Evolutionary conservation across 2,797 vertebrate species (phyloP), one percentile per base, ranked within the genome.

Genomic region (Myripristis jacobus): DNA sequence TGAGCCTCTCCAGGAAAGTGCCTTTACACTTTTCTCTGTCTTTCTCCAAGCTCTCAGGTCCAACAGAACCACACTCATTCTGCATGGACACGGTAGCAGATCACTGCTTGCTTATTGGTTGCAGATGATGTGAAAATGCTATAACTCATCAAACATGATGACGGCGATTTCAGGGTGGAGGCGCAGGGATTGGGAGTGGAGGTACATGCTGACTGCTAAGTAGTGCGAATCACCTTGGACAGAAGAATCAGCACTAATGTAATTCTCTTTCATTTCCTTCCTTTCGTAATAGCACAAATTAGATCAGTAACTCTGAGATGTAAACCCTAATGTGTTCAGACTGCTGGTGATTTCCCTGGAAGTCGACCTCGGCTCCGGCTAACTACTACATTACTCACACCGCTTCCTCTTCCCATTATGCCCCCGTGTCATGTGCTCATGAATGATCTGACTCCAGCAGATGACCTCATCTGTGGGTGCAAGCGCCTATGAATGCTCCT

Each of bases 241-340:
- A 73, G 66, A 66, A 60, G 57, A 75, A 75, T 87, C 81, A n/a
- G 48, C 44, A 24, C 66, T 87, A 87, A 91, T 84, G 73, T 36
- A 80, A 88, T 89, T 82, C 64, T 60, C 81, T 70, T 74, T 87
- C 79, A 81, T 89, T 88, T 91, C 84, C 84, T 88, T 91, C 84
- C 84, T 87, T 87, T 79, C 80, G 77, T 82, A 69, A 85, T 58
- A 43, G 62, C 67, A 63, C 79, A 86, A 86, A 91, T 87, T 78
- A 81, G 83, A 89, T 88, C 84, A 89, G 78, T 41, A 46, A 74
- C 65, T 78, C 56, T 3, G 74, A 84, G 57, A 88, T 78, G 77
- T 79, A 87, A 54, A 71, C 59, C 76, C 70, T 73, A 82, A 85
- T 88, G 78, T 86, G 85, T 79, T 86, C 66, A 36, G 85, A 80